Evolutionary conservation across 2,888 invertebrate genomes (phyloP), one percentile per base, ranked within the genome.

Genomic region (Synanthedon andrenaeformis): DNA sequence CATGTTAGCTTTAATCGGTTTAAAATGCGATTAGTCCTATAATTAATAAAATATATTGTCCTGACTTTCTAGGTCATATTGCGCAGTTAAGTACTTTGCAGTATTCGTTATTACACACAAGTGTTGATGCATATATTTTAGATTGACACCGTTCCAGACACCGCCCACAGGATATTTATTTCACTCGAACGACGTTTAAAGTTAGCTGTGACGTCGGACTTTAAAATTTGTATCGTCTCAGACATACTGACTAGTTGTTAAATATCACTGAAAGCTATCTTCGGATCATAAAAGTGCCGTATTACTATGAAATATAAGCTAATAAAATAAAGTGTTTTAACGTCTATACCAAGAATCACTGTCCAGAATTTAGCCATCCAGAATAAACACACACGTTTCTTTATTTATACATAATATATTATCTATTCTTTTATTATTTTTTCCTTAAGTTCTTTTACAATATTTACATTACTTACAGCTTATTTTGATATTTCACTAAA

Each of bases 181-280:
- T 45, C n/a, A 8, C 35, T 10, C 10, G 35, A 45, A 42, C 42
- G 11, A 42, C 11, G 3, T 12, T 12, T 17, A 17, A 49, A 8
- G 17, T 14, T 17, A 17, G 17, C 6, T n/a, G 11, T 49, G 49
- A 49, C 49, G 49, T 49, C 14, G 4, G 13, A 49, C 12, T 49
- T 49, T 12, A n/a, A 61, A 35, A 51, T 57, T 51, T 58, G 57
- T 61, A 59, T 63, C 64, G 60, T 59, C 63, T 63, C 69, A 73
- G 70, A 72, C 76, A 59, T 69, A 69, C 66, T 72, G 74, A 69
- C 69, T 64, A 62, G 61, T 56, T 55, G 58, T 61, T 49, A 61
- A 59, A 60, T 64, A 58, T 59, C 57, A 58, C 54, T 53, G 52
- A 55, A 62, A 65, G 62, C 60, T 57, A 58, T 60, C 59, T 52